A percentile compares a stretch with the other conserved stretches of the same genome.
Conservation (phyloP, 2,113 vertebrate species). For the Eulemur rufifrons region DNA sequence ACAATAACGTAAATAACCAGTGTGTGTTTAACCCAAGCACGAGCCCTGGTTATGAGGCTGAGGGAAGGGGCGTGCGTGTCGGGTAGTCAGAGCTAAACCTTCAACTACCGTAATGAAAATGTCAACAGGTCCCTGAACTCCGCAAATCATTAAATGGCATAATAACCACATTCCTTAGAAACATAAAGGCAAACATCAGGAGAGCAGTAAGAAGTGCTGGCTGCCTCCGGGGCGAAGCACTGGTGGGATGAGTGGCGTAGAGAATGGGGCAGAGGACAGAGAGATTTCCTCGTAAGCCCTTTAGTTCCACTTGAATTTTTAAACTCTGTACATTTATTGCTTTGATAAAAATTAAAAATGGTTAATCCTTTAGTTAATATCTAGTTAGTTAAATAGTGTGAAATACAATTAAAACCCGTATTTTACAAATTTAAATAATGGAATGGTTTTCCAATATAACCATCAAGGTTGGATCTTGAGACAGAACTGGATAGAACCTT, state of each 20-base stretch:
- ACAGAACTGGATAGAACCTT: neutral
- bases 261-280: neutral
- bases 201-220: neutral
- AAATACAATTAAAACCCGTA: neutral
- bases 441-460: neutral
- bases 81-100: neutral
- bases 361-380: neutral
- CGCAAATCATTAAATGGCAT: neutral
- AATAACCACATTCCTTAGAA: neutral
- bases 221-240: neutral
- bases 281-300: neutral
- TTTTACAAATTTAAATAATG: neutral
- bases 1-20: neutral
- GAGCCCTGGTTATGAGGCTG: neutral
- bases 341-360: neutral
- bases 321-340: neutral
- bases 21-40: neutral
- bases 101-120: neutral
- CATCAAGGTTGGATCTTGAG: neutral
- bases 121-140: neutral
- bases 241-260: fast-evolving
- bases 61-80: neutral
- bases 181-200: neutral
- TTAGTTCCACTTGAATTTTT: neutral
- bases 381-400: neutral